phyloP scores from a whole-genome alignment of 2,797 vertebrate genomes.

The Cyclura pinguis region DNA sequence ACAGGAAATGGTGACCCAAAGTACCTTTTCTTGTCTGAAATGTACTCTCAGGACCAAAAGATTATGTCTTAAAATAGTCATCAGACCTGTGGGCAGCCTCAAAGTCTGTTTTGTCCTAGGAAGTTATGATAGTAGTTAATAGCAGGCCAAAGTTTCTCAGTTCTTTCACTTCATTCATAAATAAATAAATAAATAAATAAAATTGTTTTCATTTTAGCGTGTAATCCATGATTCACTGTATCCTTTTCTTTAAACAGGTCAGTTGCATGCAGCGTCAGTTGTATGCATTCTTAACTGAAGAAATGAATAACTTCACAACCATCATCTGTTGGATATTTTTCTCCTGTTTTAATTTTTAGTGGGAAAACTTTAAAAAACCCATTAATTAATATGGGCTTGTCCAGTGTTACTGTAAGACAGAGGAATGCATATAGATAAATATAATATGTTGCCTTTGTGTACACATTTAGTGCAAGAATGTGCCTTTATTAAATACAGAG shows the following conservation, averaged over 20 bases:
- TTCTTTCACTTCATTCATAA: not conserved
- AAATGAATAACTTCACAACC: not conserved
- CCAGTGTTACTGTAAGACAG: not conserved
- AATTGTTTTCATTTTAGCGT: not conserved
- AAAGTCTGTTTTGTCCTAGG: not conserved
- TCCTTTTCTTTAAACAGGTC: not conserved
- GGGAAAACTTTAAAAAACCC: not conserved
- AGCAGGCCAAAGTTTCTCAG: not conserved
- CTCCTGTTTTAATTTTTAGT: not conserved
- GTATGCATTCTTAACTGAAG: not conserved
- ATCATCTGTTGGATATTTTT: not conserved
- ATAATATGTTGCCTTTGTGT: not conserved
- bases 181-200: not conserved
- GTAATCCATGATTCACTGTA: too few relatives aligned
- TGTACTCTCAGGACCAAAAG: not conserved
- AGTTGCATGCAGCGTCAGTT: not conserved
- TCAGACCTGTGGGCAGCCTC: too few relatives aligned
- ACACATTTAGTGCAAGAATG: not conserved
- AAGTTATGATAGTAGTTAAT: not conserved
- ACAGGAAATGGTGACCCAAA: too few relatives aligned
- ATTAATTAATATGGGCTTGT: not conserved
- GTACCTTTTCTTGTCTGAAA: not conserved
- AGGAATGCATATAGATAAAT: not conserved
- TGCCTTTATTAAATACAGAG: conserved; percentile 7
- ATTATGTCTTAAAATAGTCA: not conserved